Percentiles rank a stretch among this genome's conserved stretches.
phyloP scores from a whole-genome alignment of 2,888 invertebrate genomes.

The Yponomeuta malinellus region DNA sequence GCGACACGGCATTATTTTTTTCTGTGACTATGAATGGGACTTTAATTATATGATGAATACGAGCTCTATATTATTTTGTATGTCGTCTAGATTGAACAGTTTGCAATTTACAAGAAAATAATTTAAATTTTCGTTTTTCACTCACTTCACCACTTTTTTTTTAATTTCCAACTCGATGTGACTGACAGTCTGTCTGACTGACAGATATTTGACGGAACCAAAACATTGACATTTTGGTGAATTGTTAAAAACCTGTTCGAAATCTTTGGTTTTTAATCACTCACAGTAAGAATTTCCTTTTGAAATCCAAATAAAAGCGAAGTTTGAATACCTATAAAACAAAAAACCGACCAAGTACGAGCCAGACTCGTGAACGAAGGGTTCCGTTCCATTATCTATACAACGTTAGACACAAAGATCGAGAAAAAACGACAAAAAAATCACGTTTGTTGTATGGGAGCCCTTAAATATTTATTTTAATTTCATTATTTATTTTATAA shows the following conservation, averaged over 20 bases:
- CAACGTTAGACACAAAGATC: too few relatives aligned
- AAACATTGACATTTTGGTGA: not conserved
- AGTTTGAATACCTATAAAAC: too few relatives aligned
- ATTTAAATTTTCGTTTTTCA: not conserved
- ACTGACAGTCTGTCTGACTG: not conserved
- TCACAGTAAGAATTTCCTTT: too few relatives aligned
- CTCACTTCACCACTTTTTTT: not conserved
- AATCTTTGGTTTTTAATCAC: not conserved
- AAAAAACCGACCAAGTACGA: too few relatives aligned
- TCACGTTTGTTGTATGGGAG: too few relatives aligned
- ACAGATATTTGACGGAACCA: not conserved
- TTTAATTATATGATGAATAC: not conserved
- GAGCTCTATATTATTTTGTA: not conserved
- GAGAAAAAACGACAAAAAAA: too few relatives aligned
- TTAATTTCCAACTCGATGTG: not conserved
- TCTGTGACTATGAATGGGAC: not conserved
- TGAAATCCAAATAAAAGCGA: too few relatives aligned
- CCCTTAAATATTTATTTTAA: too few relatives aligned
- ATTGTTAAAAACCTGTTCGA: not conserved
- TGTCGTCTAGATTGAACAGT: not conserved
- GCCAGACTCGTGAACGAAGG: too few relatives aligned
- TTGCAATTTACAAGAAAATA: not conserved
- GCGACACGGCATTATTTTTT: not conserved
- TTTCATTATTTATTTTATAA: too few relatives aligned
- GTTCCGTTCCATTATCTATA: too few relatives aligned